A percentile compares a stretch with the other conserved stretches of the same genome.
phyloP scores from a whole-genome alignment of 2,113 vertebrate genomes.

The Pteronura brasiliensis region DNA sequence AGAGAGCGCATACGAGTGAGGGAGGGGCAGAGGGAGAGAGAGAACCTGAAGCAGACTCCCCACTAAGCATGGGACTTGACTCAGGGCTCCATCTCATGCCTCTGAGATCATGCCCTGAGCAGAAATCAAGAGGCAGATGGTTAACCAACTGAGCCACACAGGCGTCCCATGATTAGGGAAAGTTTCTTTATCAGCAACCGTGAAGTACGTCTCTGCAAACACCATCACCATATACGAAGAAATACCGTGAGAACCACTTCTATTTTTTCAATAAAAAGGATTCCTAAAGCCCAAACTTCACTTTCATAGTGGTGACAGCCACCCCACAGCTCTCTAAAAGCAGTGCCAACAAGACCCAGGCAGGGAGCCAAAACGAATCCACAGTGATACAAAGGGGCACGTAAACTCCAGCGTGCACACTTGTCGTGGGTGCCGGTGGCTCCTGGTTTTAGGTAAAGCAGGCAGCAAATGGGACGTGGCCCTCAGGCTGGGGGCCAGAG shows the following conservation, averaged over 20 bases:
- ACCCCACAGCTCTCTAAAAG: fast-evolving
- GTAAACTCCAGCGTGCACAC: no score
- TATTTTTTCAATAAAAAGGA: neutral
- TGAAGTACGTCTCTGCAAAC: neutral
- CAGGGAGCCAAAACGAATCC: neutral
- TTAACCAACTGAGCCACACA: neutral
- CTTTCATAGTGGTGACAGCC: neutral
- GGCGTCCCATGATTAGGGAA: neutral
- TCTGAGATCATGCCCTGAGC: neutral
- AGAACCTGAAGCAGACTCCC: neutral
- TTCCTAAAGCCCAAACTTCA: neutral
- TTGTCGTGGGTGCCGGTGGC: fast-evolving
- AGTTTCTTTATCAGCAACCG: neutral
- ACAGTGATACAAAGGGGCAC: fast-evolving
- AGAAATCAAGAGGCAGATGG: neutral
- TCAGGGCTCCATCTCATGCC: neutral
- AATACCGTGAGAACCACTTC: neutral
- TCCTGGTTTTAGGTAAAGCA: neutral
- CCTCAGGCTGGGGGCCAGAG: neutral
- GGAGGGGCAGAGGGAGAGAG: neutral
- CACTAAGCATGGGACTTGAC: neutral
- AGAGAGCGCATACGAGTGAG: fast-evolving
- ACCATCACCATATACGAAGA: neutral
- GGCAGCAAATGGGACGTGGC: fast-evolving
- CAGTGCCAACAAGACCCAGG: neutral